Base-by-base conservation (phyloP, 2,113 vertebrate genomes). In the Xenopus laevis region DNA sequence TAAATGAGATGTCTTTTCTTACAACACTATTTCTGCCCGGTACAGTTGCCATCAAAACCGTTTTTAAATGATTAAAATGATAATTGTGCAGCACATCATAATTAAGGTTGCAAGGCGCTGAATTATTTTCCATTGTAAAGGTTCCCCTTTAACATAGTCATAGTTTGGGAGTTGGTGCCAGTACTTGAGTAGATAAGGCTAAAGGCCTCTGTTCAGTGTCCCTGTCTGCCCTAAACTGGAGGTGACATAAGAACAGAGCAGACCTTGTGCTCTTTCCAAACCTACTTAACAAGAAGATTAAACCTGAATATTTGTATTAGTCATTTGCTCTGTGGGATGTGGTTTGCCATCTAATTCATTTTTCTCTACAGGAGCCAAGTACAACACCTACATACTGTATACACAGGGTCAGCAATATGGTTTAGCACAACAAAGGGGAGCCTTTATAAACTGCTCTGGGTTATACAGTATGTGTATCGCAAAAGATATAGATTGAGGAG, bases 261-360 rank as follows among this genome's bases (percentile, higher is more conserved):
- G 66, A 64, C 74, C 67, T 77, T 77, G 74, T 77, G 50, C 70
- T 62, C 46, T 77, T 68, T 77, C 59, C 74, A 77, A 67, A 57
- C 59, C 74, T 45, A 63, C 63, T 23, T 70, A 69, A 69, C 60
- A 55, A 68, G 60, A 47, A 77, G 74, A 70, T 77, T 77, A 69
- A 57, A 63, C 46, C 60, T 69, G 68, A 65, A 76, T 76, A 65
- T 69, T 68, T 63, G 58, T 68, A 68, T 76, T 76, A 62, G 45
- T 76, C 73, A 69, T 20, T 68, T 52, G n/a, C 10, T 64, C 27
- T 70, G 59, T 70, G 70, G 74, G 74, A 77, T 70, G 74, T 77
- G 74, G 74, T 70, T 77, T 57, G 70, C 74, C 66, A 77, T 77
- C 66, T 77, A 52, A 77, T 77, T 77, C 64, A 77, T 77, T 76